phyloP scores from a whole-genome alignment of 2,113 vertebrate genomes.

The Pardalotus punctatus region DNA sequence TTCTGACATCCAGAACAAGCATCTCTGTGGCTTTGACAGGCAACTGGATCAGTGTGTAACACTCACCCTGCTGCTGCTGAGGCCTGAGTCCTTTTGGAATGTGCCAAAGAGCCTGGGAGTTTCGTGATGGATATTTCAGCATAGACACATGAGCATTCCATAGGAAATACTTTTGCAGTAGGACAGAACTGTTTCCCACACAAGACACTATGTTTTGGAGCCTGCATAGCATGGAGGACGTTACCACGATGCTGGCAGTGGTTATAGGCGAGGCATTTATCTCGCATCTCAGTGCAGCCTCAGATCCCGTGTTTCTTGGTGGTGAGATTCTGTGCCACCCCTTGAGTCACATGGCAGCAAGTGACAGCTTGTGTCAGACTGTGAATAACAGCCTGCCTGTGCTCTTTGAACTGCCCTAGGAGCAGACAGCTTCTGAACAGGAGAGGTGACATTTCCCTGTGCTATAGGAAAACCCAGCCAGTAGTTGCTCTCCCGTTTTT shows the following conservation, averaged over 20 bases:
- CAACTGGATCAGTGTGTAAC: background rate
- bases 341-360: background rate
- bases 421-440: background rate
- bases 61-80: background rate
- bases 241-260: background rate
- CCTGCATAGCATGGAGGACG: background rate
- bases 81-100: accelerated
- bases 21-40: background rate
- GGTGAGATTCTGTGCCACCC: background rate
- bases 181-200: background rate
- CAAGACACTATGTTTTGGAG: background rate
- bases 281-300: background rate
- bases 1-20: background rate
- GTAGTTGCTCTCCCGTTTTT: background rate
- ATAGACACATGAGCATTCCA: background rate
- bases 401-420: background rate
- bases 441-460: background rate
- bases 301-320: background rate
- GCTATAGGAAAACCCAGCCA: background rate
- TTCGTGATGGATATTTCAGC: background rate
- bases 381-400: background rate
- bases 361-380: background rate
- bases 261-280: accelerated
- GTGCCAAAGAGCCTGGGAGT: background rate
- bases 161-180: background rate